Evolutionary conservation across 2,888 invertebrate genomes (phyloP), one percentile per base, ranked within the genome.

Genomic region (Labia minor): DNA sequence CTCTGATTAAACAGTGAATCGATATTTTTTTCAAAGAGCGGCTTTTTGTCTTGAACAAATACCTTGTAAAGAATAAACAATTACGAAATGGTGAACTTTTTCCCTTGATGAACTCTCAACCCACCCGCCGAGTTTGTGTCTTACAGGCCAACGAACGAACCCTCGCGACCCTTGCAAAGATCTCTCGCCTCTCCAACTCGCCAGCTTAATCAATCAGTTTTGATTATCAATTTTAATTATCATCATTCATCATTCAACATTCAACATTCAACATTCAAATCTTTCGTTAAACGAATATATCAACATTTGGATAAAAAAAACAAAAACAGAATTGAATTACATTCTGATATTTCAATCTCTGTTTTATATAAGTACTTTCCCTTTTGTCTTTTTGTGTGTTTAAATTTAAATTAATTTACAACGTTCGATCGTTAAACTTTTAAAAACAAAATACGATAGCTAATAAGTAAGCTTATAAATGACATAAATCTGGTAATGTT

Each of bases 121-220:
- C n/a, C 26, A 26, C 4, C 26, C 8, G 3, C 26, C 4, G 26
- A 8, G 26, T n/a, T n/a, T n/a, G n/a, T n/a, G n/a, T n/a, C n/a
- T n/a, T n/a, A n/a, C n/a, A 14, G 49, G 49, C 49, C 49, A 49
- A 49, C n/a, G 49, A 49, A 49, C 49, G 49, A 49, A 49, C 49
- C 49, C 49, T 3, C 49, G 49, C 3, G 6, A 4, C 49, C 49
- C 14, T 49, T 4, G 6, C 14, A 49, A 49, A 49, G 49, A 49
- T 49, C 49, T 49, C 49, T 4, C 16, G 49, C 49, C n/a, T 49
- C 26, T 26, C 8, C 16, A 49, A 49, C 16, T 16, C n/a, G 49
- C 49, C 49, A 49, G 49, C 14, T 49, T 49, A 49, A 49, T 49
- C 49, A 49, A 49, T 49, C 49, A 49, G n/a, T 49, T 49, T 49